Evolutionary conservation across 2,888 invertebrate species (phyloP).

Genomic region (Acanthosoma haemorrhoidale): DNA sequence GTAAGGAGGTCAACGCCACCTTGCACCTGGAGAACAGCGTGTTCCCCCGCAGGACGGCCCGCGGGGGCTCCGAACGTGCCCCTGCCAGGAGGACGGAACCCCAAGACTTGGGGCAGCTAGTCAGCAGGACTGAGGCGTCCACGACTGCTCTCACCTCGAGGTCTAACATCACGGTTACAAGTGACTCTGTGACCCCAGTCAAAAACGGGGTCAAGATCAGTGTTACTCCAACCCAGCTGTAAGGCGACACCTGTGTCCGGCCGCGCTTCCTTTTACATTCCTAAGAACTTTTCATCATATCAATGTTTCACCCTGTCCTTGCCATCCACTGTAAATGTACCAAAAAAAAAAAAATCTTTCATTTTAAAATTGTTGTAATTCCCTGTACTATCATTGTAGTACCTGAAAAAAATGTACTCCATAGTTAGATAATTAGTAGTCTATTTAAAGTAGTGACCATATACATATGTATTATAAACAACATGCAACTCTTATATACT

Average conservation of each 20-base stretch:
- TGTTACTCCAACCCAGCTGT: constrained; percentile 14
- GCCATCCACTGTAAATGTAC: background rate
- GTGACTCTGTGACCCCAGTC: constrained; percentile 38
- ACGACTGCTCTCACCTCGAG: constrained; percentile 53
- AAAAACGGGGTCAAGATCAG: constrained; percentile 40
- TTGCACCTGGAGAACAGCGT: constrained; percentile 83
- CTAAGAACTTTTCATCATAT: constrained; percentile 5
- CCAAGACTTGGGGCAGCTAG: constrained; percentile 39
- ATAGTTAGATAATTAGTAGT: background rate
- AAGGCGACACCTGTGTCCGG: constrained; percentile 3
- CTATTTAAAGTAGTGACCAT: background rate
- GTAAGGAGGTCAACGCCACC: constrained; percentile 80
- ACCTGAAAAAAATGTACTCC: background rate
- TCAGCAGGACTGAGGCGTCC: constrained; percentile 48
- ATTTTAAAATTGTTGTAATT: background rate
- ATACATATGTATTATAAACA: background rate
- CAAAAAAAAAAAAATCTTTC: background rate
- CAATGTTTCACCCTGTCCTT: background rate
- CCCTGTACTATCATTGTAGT: background rate
- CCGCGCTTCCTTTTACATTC: constrained; percentile 4
- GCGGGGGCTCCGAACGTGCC: constrained; percentile 46
- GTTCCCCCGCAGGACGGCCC: constrained; percentile 56
- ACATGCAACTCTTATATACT: background rate
- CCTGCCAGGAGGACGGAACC: constrained; percentile 42
- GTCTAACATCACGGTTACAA: constrained; percentile 41